phyloP scores from a whole-genome alignment of 2,113 vertebrate species.

The Bungarus multicinctus region DNA sequence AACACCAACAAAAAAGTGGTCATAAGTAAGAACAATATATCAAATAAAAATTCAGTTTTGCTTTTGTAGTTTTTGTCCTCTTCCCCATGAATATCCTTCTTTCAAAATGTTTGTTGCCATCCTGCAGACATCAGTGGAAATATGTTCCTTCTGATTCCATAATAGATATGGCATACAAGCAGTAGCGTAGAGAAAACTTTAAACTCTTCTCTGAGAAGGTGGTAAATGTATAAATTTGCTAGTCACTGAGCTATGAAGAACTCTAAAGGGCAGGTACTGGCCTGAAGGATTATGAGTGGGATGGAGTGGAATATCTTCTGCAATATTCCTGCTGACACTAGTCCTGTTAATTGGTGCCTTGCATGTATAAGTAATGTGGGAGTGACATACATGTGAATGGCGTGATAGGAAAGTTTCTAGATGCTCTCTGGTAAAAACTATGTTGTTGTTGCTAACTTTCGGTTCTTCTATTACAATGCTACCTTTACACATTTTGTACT shows the following conservation, averaged over 20 bases:
- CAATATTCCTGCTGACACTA: background rate
- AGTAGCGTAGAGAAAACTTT: background rate
- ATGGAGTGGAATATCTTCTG: background rate
- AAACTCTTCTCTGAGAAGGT: background rate
- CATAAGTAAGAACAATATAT: background rate
- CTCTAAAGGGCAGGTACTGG: background rate
- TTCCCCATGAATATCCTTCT: background rate
- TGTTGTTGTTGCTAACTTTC: background rate
- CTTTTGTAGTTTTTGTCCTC: background rate
- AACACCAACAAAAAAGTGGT: background rate
- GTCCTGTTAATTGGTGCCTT: background rate
- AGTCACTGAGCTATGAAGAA: background rate
- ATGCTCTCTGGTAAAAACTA: background rate
- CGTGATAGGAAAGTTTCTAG: background rate
- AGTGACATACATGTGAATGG: background rate
- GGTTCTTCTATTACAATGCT: background rate
- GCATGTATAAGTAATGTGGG: background rate
- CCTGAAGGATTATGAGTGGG: background rate
- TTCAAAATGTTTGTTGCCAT: background rate
- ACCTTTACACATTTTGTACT: background rate
- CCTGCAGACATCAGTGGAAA: background rate
- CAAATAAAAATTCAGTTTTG: background rate
- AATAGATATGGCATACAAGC: background rate
- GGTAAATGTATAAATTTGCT: background rate
- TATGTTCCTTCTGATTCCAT: background rate